Base-by-base conservation (phyloP, 2,888 invertebrate genomes). In the Cylindroiulus punctatus region DNA sequence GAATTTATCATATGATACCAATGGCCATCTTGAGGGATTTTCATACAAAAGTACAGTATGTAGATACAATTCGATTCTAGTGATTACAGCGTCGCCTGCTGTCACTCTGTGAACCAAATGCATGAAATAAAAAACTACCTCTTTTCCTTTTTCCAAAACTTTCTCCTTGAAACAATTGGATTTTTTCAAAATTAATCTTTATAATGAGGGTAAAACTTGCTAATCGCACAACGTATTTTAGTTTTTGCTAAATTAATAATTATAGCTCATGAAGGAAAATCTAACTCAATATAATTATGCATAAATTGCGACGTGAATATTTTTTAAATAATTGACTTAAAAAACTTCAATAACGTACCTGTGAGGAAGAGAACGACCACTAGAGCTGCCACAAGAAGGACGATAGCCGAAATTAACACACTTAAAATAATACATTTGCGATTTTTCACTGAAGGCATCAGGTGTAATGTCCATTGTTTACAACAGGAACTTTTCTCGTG, bases 371-470 rank as follows among this genome's bases (percentile, higher is more conserved):
- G 76, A 76, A 76, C 76, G 76, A 76, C 76, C 76, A 76, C 76
- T 76, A 76, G 76, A 76, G 76, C 76, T 76, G 76, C 76, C 76
- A 76, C 76, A 76, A 76, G 76, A 76, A 76, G 76, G 76, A 76
- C 76, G 76, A 76, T 76, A 76, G 76, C 76, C 76, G 76, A 76
- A 76, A 76, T 76, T 76, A 76, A 76, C 26, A 76, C 76, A 76
- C 76, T 76, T 76, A 76, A 76, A 76, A 76, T 76, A 76, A 76
- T 30, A 76, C 76, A 76, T 76, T 76, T 76, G 26, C 76, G 76
- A 76, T 76, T 76, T 76, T 76, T 76, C 76, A 76, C 76, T 76
- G 76, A 76, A 76, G 76, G 76, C 30, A 76, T 76, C 76, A 76
- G 30, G 76, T 76, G 76, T 76, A 76, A 10, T 76, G 76, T 76